Evolutionary conservation across 1,140 invertebrate genomes (phyloP), one percentile per base, ranked within the genome.

Genomic region (Drosophila busckii): DNA sequence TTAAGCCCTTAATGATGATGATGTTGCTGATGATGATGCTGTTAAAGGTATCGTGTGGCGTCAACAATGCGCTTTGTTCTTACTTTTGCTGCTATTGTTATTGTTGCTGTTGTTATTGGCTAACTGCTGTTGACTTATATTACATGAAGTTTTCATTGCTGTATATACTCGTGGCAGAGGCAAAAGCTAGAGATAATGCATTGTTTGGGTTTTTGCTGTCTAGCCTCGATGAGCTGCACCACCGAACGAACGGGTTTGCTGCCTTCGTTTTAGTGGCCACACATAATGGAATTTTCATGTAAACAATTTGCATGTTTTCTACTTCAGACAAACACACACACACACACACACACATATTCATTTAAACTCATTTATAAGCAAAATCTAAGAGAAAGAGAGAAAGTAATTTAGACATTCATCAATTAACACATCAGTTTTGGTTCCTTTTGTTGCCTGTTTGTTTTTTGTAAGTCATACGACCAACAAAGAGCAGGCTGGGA

Each of bases 201-300:
- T 78, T 76, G 71, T 78, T 70, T 70, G 49, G 65, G 42, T 42
- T 42, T 22, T 32, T 52, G 64, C 55, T 66, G 64, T 66, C 58
- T 44, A 53, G 70, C 70, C 70, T 50, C 54, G 50, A 78, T 62
- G 52, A 55, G 48, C 56, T 64, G 55, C 41, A 59, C 48, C 55
- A 44, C 55, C 54, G 45, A 58, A n/a, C n/a, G n/a, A n/a, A n/a
- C 38, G 16, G 16, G 31, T 25, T 45, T 54, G 41, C 48, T 44
- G 50, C 59, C 55, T 62, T 13, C 45, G 44, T 50, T 53, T 50
- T 28, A 28, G 53, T 55, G 32, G 25, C 54, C 50, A 56, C 76
- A 65, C 65, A 70, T 75, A 70, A 75, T 75, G 70, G 70, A 76
- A 70, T 70, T 75, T 70, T 65, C 70, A 68, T 75, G 70, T 75